Evolutionary conservation across 2,113 vertebrate genomes (phyloP), one percentile per base, ranked within the genome.

Genomic region (Aepyceros melampus): DNA sequence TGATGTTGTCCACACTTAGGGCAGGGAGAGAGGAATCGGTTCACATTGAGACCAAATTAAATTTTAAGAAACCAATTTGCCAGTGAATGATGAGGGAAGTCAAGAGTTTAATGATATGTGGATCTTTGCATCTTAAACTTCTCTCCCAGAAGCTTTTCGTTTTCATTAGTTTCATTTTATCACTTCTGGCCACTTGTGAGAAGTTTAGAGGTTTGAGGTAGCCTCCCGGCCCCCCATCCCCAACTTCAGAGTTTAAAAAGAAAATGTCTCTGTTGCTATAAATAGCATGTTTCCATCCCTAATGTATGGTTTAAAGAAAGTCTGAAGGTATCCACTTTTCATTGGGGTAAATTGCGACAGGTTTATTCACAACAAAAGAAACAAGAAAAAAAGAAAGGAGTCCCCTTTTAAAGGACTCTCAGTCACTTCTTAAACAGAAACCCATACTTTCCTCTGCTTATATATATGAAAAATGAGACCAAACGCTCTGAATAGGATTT

Each of bases 201-300:
- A 79, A 88, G 87, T 98, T 91, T 87, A 84, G 86, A 95, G n/a
- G 56, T 94, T 82, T 96, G 53, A 95, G 47, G 86, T 51, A 81
- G 88, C 29, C 7, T 43, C 23, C 6, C 12, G 4, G 47, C 64
- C 62, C 71, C 40, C 36, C 40, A 43, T 83, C 62, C 45, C 89
- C 1, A 29, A 94, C 64, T 95, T 85, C 17, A 47, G 82, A 67
- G 19, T 85, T 96, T 67, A 90, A 86, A 81, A 96, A 21, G 40
- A 89, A 93, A 95, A 94, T 49, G 88, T 88, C 62, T 53, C 40
- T 31, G 7, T 97, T 95, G 45, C 86, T 97, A 40, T 96, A 95
- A 92, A 55, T 85, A 94, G 36, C 25, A 45, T 78, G 64, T 60
- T 94, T 78, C 78, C 33, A 67, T 96, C 53, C 94, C 76, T 79